Percentiles rank a stretch among this genome's conserved stretches.
These are phyloP conservation scores for roundworm (Caenorhabditis elegans) DNA, from an alignment of 1,140 invertebrate species.

Conservation along the genomic window WBcel235 BX284605.5:17489501-17490000, in stretches of 20 bases:
- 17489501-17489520: not conserved
- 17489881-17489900: no score
- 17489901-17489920: no score
- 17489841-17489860: no score
- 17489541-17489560: not conserved
- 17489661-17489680: conserved; percentile 44
- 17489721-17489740: conserved; percentile 56
- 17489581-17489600: not conserved
- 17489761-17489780: conserved; percentile 54
- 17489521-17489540: not conserved
- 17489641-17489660: conserved; percentile 13
- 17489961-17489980: no score
- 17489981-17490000: no score
- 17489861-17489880: no score
- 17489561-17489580: not conserved
- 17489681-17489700: conserved; percentile 13
- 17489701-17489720: conserved; percentile 48
- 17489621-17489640: not conserved
- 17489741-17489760: conserved; percentile 50
- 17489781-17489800: conserved; percentile 50
- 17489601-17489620: not conserved
- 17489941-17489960: no score
- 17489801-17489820: no score
- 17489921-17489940: no score
- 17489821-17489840: no score